Conservation (phyloP, 2,113 vertebrate genomes). For the Numenius arquata region DNA sequence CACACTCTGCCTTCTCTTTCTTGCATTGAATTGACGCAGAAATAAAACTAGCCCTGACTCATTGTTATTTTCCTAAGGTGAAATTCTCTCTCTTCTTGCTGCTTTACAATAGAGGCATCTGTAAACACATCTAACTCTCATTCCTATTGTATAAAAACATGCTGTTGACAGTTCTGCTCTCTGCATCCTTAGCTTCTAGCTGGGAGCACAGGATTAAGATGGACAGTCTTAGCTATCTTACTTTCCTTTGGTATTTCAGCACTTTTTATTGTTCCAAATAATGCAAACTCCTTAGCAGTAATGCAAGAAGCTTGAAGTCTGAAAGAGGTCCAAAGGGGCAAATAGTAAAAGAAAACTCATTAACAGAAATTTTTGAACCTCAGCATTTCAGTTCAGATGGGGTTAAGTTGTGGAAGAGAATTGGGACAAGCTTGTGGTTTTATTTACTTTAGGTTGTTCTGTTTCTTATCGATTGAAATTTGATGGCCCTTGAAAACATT, state of each 20-base stretch:
- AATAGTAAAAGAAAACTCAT: not conserved
- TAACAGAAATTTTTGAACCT: not conserved
- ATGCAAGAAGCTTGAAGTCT: not conserved
- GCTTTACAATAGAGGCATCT: not conserved
- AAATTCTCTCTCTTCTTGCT: not conserved
- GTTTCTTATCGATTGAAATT: not conserved
- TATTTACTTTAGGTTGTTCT: not conserved
- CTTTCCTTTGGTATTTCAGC: not conserved
- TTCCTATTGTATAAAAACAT: not conserved
- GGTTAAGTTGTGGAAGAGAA: not conserved
- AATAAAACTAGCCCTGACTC: not conserved
- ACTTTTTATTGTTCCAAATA: not conserved
- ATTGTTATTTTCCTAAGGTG: not conserved
- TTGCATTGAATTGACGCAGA: not conserved
- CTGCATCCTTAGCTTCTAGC: not conserved
- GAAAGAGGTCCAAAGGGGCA: not conserved
- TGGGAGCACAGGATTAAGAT: not conserved
- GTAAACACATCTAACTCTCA: not conserved
- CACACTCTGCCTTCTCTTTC: not conserved
- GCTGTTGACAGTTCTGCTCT: not conserved
- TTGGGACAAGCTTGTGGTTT: not conserved
- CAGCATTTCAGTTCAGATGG: not conserved
- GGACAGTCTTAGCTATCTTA: not conserved
- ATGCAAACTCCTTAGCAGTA: not conserved
- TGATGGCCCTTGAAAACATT: not conserved